phyloP scores from a whole-genome alignment of 53 echinoderm and acorn worm genomes.

The Apostichopus leukothele region DNA sequence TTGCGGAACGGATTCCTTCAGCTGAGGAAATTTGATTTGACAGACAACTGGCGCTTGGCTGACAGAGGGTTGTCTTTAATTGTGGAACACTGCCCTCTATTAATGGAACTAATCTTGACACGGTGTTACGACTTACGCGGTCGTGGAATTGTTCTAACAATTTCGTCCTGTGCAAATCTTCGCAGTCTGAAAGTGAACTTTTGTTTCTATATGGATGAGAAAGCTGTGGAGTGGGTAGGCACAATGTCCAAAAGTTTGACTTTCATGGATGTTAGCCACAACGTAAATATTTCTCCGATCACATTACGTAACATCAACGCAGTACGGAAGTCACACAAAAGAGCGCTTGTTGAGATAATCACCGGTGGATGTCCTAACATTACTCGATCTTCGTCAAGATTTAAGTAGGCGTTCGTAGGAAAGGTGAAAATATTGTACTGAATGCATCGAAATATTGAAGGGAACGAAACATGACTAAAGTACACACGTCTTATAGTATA shows the following conservation, averaged over 20 bases:
- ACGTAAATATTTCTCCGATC: slow-evolving; percentile 53
- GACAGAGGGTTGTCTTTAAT: slow-evolving; percentile 52
- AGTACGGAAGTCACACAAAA: slow-evolving; percentile 4
- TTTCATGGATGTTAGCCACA: slow-evolving; percentile 59
- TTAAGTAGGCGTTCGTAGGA: neutral
- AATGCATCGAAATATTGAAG: too few relatives aligned
- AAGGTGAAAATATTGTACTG: too few relatives aligned
- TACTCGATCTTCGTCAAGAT: slow-evolving; percentile 33
- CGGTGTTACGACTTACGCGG: slow-evolving; percentile 62
- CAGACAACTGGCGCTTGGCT: slow-evolving; percentile 60
- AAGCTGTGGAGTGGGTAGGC: slow-evolving; percentile 57
- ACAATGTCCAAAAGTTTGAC: slow-evolving; percentile 39
- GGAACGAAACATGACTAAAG: too few relatives aligned
- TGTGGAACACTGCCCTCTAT: slow-evolving; percentile 37
- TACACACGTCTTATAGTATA: too few relatives aligned
- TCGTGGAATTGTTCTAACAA: slow-evolving; percentile 37
- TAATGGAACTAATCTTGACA: slow-evolving; percentile 50
- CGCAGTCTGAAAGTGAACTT: slow-evolving; percentile 14
- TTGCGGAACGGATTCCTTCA: slow-evolving; percentile 43
- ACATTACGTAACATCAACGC: slow-evolving; percentile 46
- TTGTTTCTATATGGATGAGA: slow-evolving; percentile 58
- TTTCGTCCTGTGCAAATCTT: slow-evolving; percentile 46
- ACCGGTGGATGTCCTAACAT: slow-evolving; percentile 58
- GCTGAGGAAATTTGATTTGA: slow-evolving; percentile 54
- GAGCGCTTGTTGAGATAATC: slow-evolving; percentile 23